Percentiles rank a stretch among this genome's conserved stretches.
Evolutionary conservation across 2,797 vertebrate species (phyloP).

Genomic region (Pseudomugil gertrudae): DNA sequence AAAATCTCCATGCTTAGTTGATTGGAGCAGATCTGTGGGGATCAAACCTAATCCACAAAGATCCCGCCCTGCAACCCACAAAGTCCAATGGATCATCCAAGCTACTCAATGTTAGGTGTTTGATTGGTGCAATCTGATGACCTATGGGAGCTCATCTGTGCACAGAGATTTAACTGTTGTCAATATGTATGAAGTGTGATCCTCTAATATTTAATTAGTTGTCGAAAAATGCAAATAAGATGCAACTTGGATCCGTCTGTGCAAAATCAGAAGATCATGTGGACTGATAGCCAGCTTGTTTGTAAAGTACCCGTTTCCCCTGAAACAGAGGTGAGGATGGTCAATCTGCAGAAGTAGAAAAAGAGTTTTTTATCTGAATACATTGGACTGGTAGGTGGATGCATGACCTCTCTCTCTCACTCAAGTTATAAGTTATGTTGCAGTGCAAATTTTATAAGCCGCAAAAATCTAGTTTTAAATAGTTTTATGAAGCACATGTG

Average conservation of each 20-base stretch:
- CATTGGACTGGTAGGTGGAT: constrained; percentile 24
- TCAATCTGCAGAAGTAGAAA: constrained; percentile 25
- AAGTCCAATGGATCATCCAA: background rate
- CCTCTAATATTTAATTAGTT: background rate
- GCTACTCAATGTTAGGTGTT: background rate
- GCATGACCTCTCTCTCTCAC: background rate
- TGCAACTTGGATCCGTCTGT: constrained; percentile 11
- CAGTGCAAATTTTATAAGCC: background rate
- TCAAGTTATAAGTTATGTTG: background rate
- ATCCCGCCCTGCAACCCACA: background rate
- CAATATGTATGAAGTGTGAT: background rate
- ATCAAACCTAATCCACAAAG: background rate
- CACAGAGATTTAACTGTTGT: background rate
- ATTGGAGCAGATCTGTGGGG: background rate
- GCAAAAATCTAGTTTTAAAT: background rate
- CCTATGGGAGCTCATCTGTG: background rate
- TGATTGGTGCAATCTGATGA: background rate
- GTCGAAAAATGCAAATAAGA: constrained; percentile 20
- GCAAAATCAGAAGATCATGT: constrained; percentile 3
- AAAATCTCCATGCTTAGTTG: background rate
- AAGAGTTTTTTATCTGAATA: constrained; percentile 7
- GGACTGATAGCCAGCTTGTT: constrained; percentile 16
- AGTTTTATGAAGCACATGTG: background rate
- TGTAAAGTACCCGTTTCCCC: constrained; percentile 4
- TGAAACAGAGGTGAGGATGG: constrained; percentile 15